Conservation (phyloP, 53 echinoderm and acorn worm genomes). For the Luidia sarsii region DNA sequence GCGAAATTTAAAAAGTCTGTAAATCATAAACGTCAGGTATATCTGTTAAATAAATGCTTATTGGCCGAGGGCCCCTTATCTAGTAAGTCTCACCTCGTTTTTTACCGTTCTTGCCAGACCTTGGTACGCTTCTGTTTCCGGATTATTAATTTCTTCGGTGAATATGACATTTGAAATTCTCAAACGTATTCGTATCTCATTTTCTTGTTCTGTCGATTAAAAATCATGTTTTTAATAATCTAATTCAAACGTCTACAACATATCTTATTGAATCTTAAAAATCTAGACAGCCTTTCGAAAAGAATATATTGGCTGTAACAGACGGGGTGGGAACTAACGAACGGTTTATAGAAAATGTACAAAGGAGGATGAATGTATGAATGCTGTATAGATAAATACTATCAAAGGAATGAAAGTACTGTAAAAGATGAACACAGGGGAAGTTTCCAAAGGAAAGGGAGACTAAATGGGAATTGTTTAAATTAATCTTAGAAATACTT, state of each 20-base stretch:
- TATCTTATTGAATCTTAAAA: neutral
- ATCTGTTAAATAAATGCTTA: neutral
- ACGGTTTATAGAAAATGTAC: neutral
- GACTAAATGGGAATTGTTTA: too few species aligned
- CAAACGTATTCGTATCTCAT: conserved; percentile 30
- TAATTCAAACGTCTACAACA: too few species aligned
- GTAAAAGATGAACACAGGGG: too few species aligned
- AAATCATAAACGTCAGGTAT: neutral
- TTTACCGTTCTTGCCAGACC: conserved; percentile 6
- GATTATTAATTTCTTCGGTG: conserved; percentile 26
- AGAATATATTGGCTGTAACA: neutral
- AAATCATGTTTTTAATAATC: too few species aligned
- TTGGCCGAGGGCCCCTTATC: neutral
- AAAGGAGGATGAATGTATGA: too few species aligned
- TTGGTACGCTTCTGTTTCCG: neutral
- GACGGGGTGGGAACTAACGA: neutral
- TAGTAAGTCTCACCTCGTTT: conserved; percentile 16
- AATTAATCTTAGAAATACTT: too few species aligned
- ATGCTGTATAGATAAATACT: too few species aligned
- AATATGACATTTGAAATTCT: neutral
- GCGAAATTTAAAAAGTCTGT: neutral
- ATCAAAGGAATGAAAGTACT: too few species aligned
- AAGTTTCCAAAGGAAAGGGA: too few species aligned
- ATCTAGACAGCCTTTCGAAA: neutral
- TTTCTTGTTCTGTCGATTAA: conserved; percentile 1